These are phyloP conservation scores for Spisula subtruncata DNA, from an alignment of 2,888 invertebrate genomes.

Conservation along the genomic window DNA sequence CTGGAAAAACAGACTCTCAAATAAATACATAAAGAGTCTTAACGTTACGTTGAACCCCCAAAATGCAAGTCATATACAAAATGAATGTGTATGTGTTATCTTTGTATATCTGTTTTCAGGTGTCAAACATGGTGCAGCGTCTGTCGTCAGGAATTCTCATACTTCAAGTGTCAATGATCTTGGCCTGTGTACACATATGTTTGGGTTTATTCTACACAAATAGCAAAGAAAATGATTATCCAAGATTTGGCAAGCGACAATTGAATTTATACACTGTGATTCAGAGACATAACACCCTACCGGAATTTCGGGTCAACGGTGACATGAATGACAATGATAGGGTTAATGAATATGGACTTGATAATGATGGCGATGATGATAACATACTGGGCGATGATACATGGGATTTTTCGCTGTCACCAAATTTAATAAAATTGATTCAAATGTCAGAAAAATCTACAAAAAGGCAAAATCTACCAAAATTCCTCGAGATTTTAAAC, in stretches of 20 bases:
- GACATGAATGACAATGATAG: neutral
- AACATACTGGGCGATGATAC: neutral
- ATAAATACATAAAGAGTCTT: too few relatives aligned
- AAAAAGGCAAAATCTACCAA: neutral
- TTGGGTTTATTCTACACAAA: slow-evolving; percentile 58
- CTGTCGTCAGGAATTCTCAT: neutral
- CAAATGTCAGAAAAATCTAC: neutral
- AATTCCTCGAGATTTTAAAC: neutral
- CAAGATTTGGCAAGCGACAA: slow-evolving; percentile 62
- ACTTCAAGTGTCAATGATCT: neutral
- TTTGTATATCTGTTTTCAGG: too few relatives aligned
- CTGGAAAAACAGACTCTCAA: too few relatives aligned
- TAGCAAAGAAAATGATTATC: slow-evolving; percentile 65
- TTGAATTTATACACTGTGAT: slow-evolving; percentile 11
- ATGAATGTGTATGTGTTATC: too few relatives aligned
- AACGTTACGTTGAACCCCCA: too few relatives aligned
- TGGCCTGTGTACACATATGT: slow-evolving; percentile 23
- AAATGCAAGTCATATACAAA: too few relatives aligned
- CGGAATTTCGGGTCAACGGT: slow-evolving; percentile 2
- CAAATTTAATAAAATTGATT: neutral
- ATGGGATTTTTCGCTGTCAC: slow-evolving; percentile 13
- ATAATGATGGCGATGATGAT: neutral
- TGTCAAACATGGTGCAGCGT: neutral
- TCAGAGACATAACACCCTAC: neutral
- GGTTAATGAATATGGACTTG: slow-evolving; percentile 23